phyloP scores from a whole-genome alignment of 1,140 invertebrate species.

The Drosophila lacertosa region DNA sequence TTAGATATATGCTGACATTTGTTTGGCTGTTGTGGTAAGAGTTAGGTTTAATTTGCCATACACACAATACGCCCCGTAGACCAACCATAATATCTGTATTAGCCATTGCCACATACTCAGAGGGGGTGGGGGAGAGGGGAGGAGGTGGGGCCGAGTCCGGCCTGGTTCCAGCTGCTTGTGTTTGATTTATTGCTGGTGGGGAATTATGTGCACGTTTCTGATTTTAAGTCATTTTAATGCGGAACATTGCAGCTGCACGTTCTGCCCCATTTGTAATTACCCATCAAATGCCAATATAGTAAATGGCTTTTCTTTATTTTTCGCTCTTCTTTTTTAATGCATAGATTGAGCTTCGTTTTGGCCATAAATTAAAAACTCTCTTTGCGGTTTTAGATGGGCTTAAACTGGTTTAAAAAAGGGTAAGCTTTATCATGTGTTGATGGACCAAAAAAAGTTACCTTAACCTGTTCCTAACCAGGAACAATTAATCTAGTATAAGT shows the following conservation, averaged over 20 bases:
- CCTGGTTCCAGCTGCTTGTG: conserved; percentile 22
- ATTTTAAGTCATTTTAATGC: conserved; percentile 34
- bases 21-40: conserved; percentile 10
- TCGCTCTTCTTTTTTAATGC: too few relatives aligned
- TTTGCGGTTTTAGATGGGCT: too few relatives aligned
- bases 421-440: too few relatives aligned
- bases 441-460: too few relatives aligned
- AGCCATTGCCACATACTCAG: conserved; percentile 17
- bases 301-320: neutral
- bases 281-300: conserved; percentile 37
- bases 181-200: conserved; percentile 52
- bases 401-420: too few relatives aligned
- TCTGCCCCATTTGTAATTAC: conserved; percentile 27
- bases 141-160: too few relatives aligned
- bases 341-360: too few relatives aligned
- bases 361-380: too few relatives aligned
- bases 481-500: too few relatives aligned
- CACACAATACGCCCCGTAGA: neutral
- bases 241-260: conserved; percentile 26
- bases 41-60: conserved; percentile 18
- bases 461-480: too few relatives aligned
- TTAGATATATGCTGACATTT: neutral
- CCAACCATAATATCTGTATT: neutral
- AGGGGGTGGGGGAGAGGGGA: too few relatives aligned
- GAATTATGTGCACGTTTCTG: conserved; percentile 29